A percentile compares a stretch with the other conserved stretches of the same genome.
These are phyloP conservation scores for Pseudomugil tenellus DNA, from an alignment of 2,797 vertebrate species.

Conservation along the genomic window DNA sequence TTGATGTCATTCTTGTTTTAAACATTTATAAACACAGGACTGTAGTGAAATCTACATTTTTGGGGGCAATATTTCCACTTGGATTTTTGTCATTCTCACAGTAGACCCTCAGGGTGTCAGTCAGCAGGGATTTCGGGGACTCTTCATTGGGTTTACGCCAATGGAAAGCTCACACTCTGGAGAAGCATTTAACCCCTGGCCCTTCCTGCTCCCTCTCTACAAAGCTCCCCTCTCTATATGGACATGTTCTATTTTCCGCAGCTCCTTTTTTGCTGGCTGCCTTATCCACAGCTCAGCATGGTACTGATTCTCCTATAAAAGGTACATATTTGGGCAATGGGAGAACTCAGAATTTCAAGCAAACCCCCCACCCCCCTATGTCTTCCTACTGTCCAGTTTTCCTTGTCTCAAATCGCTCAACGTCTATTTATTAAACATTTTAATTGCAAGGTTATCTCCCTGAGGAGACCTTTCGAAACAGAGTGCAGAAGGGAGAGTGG, in stretches of 20 bases:
- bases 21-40: constrained; percentile 41
- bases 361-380: constrained; percentile 10
- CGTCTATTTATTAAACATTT: constrained; percentile 27
- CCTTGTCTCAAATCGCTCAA: constrained; percentile 24
- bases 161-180: constrained; percentile 69
- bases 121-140: constrained; percentile 49
- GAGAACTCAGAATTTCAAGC: constrained; percentile 68
- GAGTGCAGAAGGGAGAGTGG: background rate
- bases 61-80: constrained; percentile 24
- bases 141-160: constrained; percentile 55
- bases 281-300: constrained; percentile 75
- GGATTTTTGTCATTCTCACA: constrained; percentile 36
- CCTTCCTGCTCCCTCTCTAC: constrained; percentile 57
- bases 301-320: constrained; percentile 75
- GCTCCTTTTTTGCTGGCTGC: constrained; percentile 69
- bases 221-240: constrained; percentile 80
- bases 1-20: constrained; percentile 35
- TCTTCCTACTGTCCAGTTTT: constrained; percentile 13
- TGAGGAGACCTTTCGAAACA: background rate
- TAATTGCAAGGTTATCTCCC: constrained; percentile 16
- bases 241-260: constrained; percentile 85
- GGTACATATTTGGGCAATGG: constrained; percentile 86
- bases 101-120: constrained; percentile 41
- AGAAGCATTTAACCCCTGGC: constrained; percentile 79
- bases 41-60: constrained; percentile 37